A percentile compares a stretch with the other conserved stretches of the same genome.
Conservation (phyloP, 2,797 vertebrate genomes). For the Lacerta bilineata region DNA sequence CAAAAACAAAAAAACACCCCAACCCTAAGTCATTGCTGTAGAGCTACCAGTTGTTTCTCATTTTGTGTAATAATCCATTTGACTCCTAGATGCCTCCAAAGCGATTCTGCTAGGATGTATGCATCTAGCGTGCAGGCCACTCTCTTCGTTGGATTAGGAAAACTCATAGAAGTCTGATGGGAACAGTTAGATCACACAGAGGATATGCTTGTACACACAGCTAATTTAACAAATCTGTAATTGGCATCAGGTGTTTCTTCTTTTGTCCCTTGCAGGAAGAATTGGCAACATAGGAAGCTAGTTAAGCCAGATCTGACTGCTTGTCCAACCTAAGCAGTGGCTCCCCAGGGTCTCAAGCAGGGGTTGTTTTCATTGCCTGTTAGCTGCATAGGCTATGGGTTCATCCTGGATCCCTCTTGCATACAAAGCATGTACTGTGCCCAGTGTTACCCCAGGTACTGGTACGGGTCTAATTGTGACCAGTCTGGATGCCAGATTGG, state of each 20-base stretch:
- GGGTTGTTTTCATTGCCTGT: background rate
- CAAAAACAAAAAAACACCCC: conserved; percentile 53
- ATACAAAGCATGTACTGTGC: too few species aligned
- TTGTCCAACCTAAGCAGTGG: background rate
- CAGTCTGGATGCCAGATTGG: too few species aligned
- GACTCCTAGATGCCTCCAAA: conserved; percentile 64
- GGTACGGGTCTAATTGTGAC: too few species aligned
- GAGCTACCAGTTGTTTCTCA: conserved; percentile 73
- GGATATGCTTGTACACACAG: background rate
- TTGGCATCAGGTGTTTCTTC: background rate
- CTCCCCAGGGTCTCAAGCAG: background rate
- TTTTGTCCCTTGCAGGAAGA: background rate
- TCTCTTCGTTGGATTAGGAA: background rate
- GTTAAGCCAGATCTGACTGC: background rate
- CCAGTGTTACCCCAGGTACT: too few species aligned
- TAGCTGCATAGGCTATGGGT: too few species aligned
- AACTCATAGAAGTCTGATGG: background rate
- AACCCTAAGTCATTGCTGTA: conserved; percentile 70
- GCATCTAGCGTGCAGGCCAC: conserved; percentile 49
- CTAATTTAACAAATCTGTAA: background rate
- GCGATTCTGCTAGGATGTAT: conserved; percentile 49
- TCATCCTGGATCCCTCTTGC: too few species aligned
- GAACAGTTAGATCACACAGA: background rate
- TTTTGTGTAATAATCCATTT: conserved; percentile 69
- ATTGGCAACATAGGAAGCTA: background rate